phyloP scores from a whole-genome alignment of 2,888 invertebrate species.

The Mesorhabditis spiculigera region DNA sequence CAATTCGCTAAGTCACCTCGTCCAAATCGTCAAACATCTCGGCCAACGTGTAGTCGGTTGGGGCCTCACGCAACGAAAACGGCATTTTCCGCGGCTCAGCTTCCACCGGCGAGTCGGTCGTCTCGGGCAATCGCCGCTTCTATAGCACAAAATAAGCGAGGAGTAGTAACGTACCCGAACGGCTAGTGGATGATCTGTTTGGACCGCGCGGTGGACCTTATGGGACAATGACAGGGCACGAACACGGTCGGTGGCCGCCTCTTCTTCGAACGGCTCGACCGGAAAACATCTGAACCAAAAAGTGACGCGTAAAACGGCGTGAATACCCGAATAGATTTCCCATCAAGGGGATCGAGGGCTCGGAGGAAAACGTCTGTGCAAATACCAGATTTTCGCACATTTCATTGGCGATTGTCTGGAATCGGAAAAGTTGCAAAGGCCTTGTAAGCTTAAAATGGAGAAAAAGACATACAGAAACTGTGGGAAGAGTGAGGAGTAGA shows the following conservation, averaged over 20 bases:
- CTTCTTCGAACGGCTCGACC: slow-evolving; percentile 46
- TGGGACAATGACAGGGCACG: background rate
- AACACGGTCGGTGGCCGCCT: background rate
- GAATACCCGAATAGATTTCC: slow-evolving; percentile 47
- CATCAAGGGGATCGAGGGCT: slow-evolving; percentile 45
- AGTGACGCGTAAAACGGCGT: background rate
- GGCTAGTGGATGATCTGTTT: slow-evolving; percentile 4
- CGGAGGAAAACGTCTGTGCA: slow-evolving; percentile 50
- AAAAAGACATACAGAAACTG: slow-evolving; percentile 35
- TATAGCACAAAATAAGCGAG: background rate
- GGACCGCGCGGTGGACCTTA: slow-evolving; percentile 5
- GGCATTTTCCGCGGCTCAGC: slow-evolving; percentile 33
- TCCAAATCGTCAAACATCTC: slow-evolving; percentile 54
- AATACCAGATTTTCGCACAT: slow-evolving; percentile 54
- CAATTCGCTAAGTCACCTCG: slow-evolving; percentile 7
- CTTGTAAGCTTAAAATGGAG: background rate
- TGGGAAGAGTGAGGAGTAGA: slow-evolving; percentile 47
- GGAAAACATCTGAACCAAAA: slow-evolving; percentile 41
- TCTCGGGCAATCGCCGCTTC: slow-evolving; percentile 22
- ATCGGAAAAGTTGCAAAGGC: background rate
- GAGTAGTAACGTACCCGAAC: background rate
- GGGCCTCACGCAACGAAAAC: slow-evolving; percentile 46
- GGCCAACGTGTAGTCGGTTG: slow-evolving; percentile 47
- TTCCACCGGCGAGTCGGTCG: slow-evolving; percentile 23
- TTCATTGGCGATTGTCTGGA: slow-evolving; percentile 44